Base-by-base conservation (phyloP, 2,888 invertebrate species). In the Caenorhabditis sp. region DNA sequence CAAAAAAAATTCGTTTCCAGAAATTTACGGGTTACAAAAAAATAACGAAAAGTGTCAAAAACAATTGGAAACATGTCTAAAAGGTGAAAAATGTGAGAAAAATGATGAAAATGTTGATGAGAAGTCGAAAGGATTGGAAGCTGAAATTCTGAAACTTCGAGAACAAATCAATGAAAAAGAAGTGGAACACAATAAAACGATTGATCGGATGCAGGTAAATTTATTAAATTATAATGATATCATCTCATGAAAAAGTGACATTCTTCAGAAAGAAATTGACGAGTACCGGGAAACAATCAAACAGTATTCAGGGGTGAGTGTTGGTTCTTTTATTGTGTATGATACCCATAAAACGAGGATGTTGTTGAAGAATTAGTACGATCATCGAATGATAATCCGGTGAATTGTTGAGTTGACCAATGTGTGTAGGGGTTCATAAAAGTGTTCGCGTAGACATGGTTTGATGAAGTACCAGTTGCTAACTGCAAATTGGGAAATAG, bases 231-330 rank as follows among this genome's bases (percentile, higher is more conserved):
- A 36, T 8, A 36, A 36, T 8, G 10, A 8, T 36, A n/a, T n/a
- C 36, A 36, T 8, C 36, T 36, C 36, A 8, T 36, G 36, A 36
- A 36, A 5, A 5, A 31, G 31, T 31, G 10, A 36, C 23, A 20
- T 7, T 27, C 10, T 36, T 54, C 10, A 68, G 59, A 58, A 66
- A 3, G 73, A 69, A 31, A 23, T 74, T 12, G 61, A 57, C 31
- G 54, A 62, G n/a, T 70, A 69, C 26, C 60, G 70, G 23, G 4
- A 60, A 12, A 70, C 57, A 25, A 60, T 74, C 53, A 70, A 67
- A 31, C 53, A 59, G 27, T 63, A 66, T 49, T 59, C 70, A 8
- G 74, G 74, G 70, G 74, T 74, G 53, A 74, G 73, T 65, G 0
- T 12, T 26, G 14, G 7, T 1, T 20, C 21, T 26, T 23, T 59